phyloP scores from a whole-genome alignment of 2,113 vertebrate genomes.

The Brachyistius frenatus region DNA sequence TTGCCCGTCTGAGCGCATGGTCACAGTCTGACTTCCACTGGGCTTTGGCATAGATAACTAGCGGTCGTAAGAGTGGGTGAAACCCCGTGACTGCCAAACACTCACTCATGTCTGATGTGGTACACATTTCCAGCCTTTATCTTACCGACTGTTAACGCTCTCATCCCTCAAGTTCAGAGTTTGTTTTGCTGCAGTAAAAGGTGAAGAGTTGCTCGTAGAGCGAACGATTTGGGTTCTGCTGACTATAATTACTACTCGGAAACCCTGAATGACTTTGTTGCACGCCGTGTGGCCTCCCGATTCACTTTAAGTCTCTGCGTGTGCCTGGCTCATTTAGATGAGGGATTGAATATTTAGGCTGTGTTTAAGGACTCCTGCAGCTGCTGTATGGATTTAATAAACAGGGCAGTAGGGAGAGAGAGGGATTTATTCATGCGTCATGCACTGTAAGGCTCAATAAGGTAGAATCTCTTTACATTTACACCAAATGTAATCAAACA shows the following conservation, averaged over 20 bases:
- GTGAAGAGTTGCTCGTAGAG: constrained; percentile 6
- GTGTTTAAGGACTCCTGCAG: constrained; percentile 64
- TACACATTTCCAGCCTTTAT: constrained; percentile 20
- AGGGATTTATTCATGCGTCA: neutral
- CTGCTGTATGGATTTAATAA: constrained; percentile 46
- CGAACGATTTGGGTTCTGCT: constrained; percentile 37
- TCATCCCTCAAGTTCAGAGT: constrained; percentile 28
- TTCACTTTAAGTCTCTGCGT: constrained; percentile 53
- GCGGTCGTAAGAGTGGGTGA: constrained; percentile 23
- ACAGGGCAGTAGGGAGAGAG: constrained; percentile 4
- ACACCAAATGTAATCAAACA: constrained; percentile 2
- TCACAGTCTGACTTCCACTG: constrained; percentile 51
- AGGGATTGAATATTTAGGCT: constrained; percentile 67
- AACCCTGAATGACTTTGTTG: constrained; percentile 47
- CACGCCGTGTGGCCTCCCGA: constrained; percentile 52
- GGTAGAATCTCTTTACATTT: constrained; percentile 14
- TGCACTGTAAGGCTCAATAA: constrained; percentile 1
- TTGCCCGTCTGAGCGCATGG: constrained; percentile 44
- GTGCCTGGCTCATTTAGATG: constrained; percentile 58
- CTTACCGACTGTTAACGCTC: constrained; percentile 37
- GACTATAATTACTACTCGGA: constrained; percentile 63
- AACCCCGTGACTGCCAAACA: neutral
- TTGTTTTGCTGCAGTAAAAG: constrained; percentile 27
- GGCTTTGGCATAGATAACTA: constrained; percentile 36
- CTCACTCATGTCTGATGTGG: neutral